These are phyloP conservation scores for Monochamus alternatus DNA, from an alignment of 2,888 invertebrate species.

Conservation along the genomic window DNA sequence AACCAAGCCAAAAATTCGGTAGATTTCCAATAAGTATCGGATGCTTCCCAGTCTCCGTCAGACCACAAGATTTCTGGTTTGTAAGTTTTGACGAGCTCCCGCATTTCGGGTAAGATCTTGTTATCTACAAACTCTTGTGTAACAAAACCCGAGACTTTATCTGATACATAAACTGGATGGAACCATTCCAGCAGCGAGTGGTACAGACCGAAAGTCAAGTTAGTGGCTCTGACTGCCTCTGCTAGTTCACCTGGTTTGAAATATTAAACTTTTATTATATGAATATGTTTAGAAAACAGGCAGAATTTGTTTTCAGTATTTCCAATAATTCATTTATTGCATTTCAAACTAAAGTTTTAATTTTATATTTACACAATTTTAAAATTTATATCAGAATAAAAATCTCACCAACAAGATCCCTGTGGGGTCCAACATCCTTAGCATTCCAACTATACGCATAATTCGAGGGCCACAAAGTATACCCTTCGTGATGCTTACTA, in stretches of 20 bases:
- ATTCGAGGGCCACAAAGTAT: conserved; percentile 86
- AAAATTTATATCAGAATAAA: no score
- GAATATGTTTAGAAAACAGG: no score
- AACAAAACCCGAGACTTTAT: conserved; percentile 78
- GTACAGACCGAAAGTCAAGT: conserved; percentile 86
- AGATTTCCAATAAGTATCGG: conserved; percentile 87
- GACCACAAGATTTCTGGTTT: conserved; percentile 90
- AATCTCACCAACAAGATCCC: conserved; percentile 61
- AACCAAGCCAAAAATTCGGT: conserved; percentile 92
- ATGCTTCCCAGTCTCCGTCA: conserved; percentile 95
- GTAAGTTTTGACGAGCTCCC: conserved; percentile 81
- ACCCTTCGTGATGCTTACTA: conserved; percentile 93
- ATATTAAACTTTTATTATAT: no score
- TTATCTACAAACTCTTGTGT: conserved; percentile 79
- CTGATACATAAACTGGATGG: conserved; percentile 84
- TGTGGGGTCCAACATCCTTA: conserved; percentile 62
- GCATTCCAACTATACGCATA: conserved; percentile 90
- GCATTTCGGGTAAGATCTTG: conserved; percentile 87
- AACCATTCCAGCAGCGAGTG: conserved; percentile 93
- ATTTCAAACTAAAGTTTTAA: no score
- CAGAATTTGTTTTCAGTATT: neutral
- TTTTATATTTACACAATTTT: no score
- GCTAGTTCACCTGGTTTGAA: conserved; percentile 77
- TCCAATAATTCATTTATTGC: neutral
- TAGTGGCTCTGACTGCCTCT: conserved; percentile 76